Evolutionary conservation across 2,113 vertebrate species (phyloP).

Genomic region (Tragelaphus strepsiceros): DNA sequence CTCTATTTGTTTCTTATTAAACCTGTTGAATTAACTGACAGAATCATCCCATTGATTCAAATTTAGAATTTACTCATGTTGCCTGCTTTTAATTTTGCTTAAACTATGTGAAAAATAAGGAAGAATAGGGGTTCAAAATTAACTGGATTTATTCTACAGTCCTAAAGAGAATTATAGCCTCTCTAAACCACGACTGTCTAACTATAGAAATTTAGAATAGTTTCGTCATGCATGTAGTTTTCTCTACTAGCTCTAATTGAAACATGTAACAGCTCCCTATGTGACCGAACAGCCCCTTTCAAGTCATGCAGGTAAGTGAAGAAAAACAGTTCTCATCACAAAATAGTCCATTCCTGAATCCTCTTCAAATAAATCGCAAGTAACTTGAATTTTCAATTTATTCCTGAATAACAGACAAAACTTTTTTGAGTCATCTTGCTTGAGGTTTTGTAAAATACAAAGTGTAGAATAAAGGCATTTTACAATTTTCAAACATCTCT

Average conservation of each 20-base stretch:
- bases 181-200: not conserved
- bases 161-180: not conserved
- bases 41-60: not conserved
- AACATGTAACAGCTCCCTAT: not conserved
- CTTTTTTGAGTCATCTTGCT: slow-evolving; percentile 14
- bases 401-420: not conserved
- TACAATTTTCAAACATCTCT: not conserved
- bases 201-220: not conserved
- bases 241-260: not conserved
- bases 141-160: not conserved
- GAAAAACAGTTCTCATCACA: not conserved
- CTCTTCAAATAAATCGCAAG: not conserved
- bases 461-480: not conserved
- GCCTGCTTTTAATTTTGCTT: not conserved
- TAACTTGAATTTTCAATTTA: slow-evolving; percentile 31
- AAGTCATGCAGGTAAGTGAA: slow-evolving; percentile 6
- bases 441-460: slow-evolving; percentile 1
- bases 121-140: not conserved
- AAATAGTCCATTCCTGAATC: not conserved
- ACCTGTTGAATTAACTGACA: not conserved
- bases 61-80: slow-evolving; percentile 14
- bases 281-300: not conserved
- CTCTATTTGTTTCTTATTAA: not conserved
- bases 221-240: not conserved
- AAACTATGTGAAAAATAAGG: slow-evolving; percentile 28